phyloP scores from a whole-genome alignment of 2,888 invertebrate species.

The Euclidia mi region DNA sequence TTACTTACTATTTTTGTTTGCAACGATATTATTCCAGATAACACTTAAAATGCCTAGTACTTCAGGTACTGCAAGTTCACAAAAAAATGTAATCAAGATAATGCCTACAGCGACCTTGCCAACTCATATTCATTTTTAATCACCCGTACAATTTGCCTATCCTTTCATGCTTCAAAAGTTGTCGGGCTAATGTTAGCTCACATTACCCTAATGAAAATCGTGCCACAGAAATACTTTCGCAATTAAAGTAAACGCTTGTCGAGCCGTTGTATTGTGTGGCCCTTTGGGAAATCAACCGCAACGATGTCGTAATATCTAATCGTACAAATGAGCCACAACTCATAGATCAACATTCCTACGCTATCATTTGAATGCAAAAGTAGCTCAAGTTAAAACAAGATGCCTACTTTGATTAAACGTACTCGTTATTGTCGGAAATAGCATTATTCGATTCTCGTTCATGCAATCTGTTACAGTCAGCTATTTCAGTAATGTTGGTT shows the following conservation, averaged over 20 bases:
- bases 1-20: too few species aligned
- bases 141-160: conserved; percentile 48
- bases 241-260: conserved; percentile 75
- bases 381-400: too few species aligned
- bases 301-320: conserved; percentile 59
- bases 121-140: conserved; percentile 50
- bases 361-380: conserved; percentile 27
- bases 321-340: conserved; percentile 54
- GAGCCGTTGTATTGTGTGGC: conserved; percentile 58
- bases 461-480: conserved; percentile 22
- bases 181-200: conserved; percentile 47
- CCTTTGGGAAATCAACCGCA: conserved; percentile 75
- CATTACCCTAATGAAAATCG: conserved; percentile 76
- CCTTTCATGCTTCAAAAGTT: conserved; percentile 55
- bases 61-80: too few species aligned
- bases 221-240: conserved; percentile 72
- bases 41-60: too few species aligned
- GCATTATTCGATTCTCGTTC: conserved; percentile 19
- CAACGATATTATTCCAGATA: too few species aligned
- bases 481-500: conserved; percentile 19
- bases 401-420: conserved; percentile 25
- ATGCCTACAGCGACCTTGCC: background rate
- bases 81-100: background rate
- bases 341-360: conserved; percentile 58
- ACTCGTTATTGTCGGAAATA: conserved; percentile 15